Evolutionary conservation across 1,140 invertebrate genomes (phyloP).

Genomic region (Pachypeltis micranthus): DNA sequence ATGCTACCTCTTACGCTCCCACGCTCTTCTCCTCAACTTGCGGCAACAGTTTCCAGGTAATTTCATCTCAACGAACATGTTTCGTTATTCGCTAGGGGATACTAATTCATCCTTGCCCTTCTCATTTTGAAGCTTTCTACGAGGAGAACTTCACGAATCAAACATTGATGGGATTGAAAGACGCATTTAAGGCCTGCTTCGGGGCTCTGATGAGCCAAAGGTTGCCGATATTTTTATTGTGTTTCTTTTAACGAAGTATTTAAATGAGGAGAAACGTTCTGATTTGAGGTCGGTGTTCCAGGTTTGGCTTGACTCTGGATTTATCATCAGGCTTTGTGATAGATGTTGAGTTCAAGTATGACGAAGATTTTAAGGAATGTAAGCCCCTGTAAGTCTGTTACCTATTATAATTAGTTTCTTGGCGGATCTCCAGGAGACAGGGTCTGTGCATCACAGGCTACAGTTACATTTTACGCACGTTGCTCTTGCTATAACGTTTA

Average conservation of each 20-base stretch:
- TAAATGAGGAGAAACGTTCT: too few species aligned
- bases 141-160: not conserved
- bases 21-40: not conserved
- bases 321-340: not conserved
- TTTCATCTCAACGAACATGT: not conserved
- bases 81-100: not conserved
- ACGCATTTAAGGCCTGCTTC: slow-evolving; percentile 1
- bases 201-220: not conserved
- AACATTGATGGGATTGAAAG: not conserved
- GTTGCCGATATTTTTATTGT: too few species aligned
- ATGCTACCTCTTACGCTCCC: not conserved
- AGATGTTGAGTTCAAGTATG: not conserved
- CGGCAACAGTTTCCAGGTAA: not conserved
- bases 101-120: not conserved
- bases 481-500: too few species aligned
- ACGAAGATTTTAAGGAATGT: not conserved
- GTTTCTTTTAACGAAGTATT: too few species aligned
- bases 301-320: not conserved
- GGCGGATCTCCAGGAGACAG: too few species aligned
- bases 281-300: too few species aligned
- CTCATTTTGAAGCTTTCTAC: not conserved
- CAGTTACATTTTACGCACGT: too few species aligned
- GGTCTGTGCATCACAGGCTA: too few species aligned
- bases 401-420: too few species aligned
- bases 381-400: not conserved